phyloP scores from a whole-genome alignment of 2,888 invertebrate genomes.

The Malthinus flaveolus region DNA sequence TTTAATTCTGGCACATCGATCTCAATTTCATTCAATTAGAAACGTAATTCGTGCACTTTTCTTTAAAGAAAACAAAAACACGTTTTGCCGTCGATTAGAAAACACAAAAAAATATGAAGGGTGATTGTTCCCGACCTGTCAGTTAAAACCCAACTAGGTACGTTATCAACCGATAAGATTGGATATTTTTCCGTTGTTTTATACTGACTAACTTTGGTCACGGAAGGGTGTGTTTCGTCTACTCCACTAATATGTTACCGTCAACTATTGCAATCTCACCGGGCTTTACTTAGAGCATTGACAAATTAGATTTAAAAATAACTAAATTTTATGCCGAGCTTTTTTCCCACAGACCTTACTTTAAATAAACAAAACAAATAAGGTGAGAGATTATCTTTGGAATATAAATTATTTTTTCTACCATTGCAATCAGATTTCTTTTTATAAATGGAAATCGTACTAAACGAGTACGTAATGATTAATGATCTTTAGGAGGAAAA shows the following conservation, averaged over 20 bases:
- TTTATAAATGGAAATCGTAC: too few species aligned
- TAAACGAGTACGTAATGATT: too few species aligned
- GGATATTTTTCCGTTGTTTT: constrained; percentile 22
- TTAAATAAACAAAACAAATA: too few species aligned
- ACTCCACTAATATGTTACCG: constrained; percentile 22
- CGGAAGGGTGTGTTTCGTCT: constrained; percentile 23
- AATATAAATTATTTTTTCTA: too few species aligned
- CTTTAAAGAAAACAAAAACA: not conserved
- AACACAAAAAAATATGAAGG: constrained; percentile 5
- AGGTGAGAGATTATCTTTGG: too few species aligned
- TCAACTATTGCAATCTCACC: constrained; percentile 17
- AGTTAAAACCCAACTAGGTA: constrained; percentile 18
- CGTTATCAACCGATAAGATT: constrained; percentile 21
- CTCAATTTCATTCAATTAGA: not conserved
- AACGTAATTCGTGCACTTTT: not conserved
- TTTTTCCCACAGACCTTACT: too few species aligned
- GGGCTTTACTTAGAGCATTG: constrained; percentile 12
- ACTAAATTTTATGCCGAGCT: not conserved
- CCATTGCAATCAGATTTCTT: too few species aligned
- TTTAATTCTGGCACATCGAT: too few species aligned
- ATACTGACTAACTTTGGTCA: constrained; percentile 20
- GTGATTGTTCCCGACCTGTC: constrained; percentile 11
- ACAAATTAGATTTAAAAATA: constrained; percentile 14
- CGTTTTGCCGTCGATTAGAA: constrained; percentile 1
- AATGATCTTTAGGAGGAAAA: too few species aligned